Evolutionary conservation across 1,140 invertebrate species (phyloP).

Genomic region (Nephila pilipes): DNA sequence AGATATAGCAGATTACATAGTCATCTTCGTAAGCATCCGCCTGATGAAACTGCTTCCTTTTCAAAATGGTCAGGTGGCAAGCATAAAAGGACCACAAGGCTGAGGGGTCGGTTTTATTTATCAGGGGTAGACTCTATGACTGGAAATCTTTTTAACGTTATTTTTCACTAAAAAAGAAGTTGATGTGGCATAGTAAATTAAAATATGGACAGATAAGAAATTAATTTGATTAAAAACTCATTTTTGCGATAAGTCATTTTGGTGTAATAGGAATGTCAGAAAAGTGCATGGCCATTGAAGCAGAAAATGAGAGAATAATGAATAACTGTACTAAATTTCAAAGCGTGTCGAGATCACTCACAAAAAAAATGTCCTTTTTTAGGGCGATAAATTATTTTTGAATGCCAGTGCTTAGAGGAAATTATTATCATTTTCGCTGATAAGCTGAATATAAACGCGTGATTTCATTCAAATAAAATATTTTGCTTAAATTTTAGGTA

Average conservation of each 20-base stretch:
- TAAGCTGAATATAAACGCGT: too few relatives aligned
- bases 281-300: neutral
- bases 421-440: too few relatives aligned
- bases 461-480: too few relatives aligned
- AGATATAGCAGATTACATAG: constrained; percentile 25
- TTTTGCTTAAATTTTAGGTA: too few relatives aligned
- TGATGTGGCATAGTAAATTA: neutral
- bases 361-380: neutral
- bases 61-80: neutral
- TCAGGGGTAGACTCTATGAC: neutral
- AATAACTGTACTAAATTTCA: neutral
- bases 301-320: neutral
- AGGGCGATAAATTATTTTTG: neutral
- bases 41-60: constrained; percentile 31
- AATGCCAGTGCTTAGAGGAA: too few relatives aligned
- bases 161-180: neutral
- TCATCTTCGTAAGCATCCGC: constrained; percentile 41
- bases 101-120: neutral
- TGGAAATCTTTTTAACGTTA: neutral
- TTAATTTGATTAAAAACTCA: neutral
- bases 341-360: neutral
- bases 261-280: neutral
- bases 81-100: neutral
- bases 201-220: neutral
- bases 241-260: neutral